Percentiles rank a stretch among this genome's conserved stretches.
Conservation (phyloP, 1,140 invertebrate species). For the Drosophila fuyamai region DNA sequence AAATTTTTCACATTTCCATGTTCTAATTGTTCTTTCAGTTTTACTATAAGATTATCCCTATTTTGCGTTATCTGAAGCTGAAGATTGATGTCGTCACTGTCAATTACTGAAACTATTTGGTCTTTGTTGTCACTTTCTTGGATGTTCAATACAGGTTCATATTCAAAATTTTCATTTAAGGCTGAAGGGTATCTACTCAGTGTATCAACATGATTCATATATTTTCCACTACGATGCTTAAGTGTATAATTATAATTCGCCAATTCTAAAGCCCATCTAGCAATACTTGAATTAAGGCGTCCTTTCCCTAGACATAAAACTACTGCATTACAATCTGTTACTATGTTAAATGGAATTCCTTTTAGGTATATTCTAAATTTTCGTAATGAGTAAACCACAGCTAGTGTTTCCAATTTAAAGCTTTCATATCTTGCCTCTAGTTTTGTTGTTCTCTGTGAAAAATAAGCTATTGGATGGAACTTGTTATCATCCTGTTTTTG, state of each 20-base stretch:
- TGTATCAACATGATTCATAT: too few species aligned
- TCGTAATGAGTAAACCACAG: neutral
- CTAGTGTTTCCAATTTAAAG: constrained; percentile 1
- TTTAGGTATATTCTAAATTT: neutral
- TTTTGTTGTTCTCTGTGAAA: neutral
- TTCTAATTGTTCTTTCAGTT: too few species aligned
- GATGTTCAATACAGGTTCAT: too few species aligned
- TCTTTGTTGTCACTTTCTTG: too few species aligned
- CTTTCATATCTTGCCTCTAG: neutral
- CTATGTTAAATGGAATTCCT: constrained; percentile 4
- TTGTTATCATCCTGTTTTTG: neutral
- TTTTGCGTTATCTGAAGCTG: too few species aligned
- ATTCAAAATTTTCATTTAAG: neutral
- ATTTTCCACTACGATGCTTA: too few species aligned
- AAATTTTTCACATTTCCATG: too few species aligned
- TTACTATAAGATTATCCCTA: too few species aligned
- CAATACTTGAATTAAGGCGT: neutral
- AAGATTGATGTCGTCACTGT: too few species aligned
- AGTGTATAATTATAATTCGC: neutral
- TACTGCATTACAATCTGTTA: constrained; percentile 3
- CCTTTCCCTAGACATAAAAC: constrained; percentile 4
- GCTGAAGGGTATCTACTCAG: too few species aligned
- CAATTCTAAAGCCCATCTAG: constrained; percentile 5
- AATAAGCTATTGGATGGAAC: neutral
- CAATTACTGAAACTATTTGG: too few species aligned